Evolutionary conservation across 2,888 invertebrate genomes (phyloP), one percentile per base, ranked within the genome.

Genomic region (Anarsia innoxiella): DNA sequence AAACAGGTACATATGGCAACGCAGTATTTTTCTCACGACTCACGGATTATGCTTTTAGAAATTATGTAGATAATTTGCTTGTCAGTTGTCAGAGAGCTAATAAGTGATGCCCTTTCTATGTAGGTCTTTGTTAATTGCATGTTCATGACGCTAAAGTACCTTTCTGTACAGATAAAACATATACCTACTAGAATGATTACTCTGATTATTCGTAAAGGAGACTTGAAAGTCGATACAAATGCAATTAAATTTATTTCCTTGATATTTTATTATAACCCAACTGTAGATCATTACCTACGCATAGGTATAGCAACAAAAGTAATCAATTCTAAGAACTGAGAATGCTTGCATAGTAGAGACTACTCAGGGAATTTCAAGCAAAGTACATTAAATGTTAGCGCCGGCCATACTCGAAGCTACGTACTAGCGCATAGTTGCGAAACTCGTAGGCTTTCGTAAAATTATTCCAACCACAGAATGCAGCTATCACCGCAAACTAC

Each of bases 21-120:
- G 45, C 54, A 53, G 65, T 68, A 63, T 60, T 69, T 72, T 74
- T 77, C 78, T 68, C 75, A 76, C 71, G 73, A 52, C 52, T 61
- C n/a, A n/a, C n/a, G 53, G 57, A 65, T 56, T 53, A 59, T 59
- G 46, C 49, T 49, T 51, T 54, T 49, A 58, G 59, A 59, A 64
- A 69, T 69, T 64, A 67, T 62, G 56, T 60, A 54, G 57, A 64
- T 62, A 65, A 65, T 69, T 67, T 60, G 50, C 53, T 59, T 55
- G 54, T 51, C 55, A 44, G 42, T 45, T 48, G 50, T 49, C 31
- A 9, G 31, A 19, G 11, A 16, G 49, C 46, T 50, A 58, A 65
- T 62, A 65, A 64, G 66, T 57, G 49, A 19, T 39, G 35, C 30
- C 36, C 41, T n/a, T n/a, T n/a, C n/a, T n/a, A n/a, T n/a, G n/a